These are phyloP conservation scores for Acleris literana DNA, from an alignment of 2,888 invertebrate species.

Conservation along the genomic window DNA sequence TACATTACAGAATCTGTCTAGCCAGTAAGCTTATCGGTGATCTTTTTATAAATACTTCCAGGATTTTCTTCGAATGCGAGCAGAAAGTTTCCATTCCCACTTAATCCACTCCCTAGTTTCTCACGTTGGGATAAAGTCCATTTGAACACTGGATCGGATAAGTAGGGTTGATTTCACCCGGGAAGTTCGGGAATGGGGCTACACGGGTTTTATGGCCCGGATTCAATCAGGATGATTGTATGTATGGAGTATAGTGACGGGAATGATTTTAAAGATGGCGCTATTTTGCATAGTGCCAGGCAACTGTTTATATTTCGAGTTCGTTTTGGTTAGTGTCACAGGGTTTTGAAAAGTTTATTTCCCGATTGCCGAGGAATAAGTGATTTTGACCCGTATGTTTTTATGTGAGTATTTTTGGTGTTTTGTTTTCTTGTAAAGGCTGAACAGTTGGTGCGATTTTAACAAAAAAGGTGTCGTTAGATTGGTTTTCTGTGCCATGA, in stretches of 20 bases:
- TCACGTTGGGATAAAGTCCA: slow-evolving; percentile 47
- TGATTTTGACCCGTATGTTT: no score
- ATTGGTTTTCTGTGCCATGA: no score
- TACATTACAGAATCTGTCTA: no score
- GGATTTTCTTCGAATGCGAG: slow-evolving; percentile 35
- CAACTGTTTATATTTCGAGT: not conserved
- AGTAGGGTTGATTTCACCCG: slow-evolving; percentile 48
- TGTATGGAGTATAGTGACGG: not conserved
- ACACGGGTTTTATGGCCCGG: not conserved
- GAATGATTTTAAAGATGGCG: not conserved
- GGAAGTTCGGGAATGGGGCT: not conserved
- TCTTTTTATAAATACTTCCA: not conserved
- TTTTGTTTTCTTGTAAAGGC: no score
- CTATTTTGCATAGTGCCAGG: not conserved
- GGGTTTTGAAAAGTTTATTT: no score
- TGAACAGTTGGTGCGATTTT: no score
- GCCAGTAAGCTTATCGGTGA: no score
- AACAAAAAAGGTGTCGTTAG: no score
- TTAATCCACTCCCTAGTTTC: slow-evolving; percentile 17
- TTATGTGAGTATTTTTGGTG: no score
- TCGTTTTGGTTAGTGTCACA: no score
- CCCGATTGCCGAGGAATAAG: no score
- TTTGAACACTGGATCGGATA: slow-evolving; percentile 52
- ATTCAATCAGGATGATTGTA: slow-evolving; percentile 2
- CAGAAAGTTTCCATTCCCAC: not conserved